Evolutionary conservation across 1,140 invertebrate genomes (phyloP), one percentile per base, ranked within the genome.

Genomic region (Tetragonula clypearis): DNA sequence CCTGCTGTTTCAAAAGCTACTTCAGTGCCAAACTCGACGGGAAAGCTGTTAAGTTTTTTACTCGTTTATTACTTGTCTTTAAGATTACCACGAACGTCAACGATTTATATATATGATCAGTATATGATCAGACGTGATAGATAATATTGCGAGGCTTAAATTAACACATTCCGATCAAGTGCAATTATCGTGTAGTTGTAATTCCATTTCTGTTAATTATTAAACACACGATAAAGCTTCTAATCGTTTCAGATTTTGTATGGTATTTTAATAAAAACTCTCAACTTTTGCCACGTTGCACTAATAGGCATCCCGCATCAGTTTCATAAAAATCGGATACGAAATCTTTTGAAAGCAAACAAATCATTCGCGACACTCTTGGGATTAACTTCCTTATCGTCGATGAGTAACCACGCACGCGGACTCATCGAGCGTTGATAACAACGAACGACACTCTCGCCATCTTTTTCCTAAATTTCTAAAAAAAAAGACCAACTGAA

Each of bases 251-350:
- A 19, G 58, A 88, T 86, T 88, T 90, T 88, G 41, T 84, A 88
- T 86, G 87, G 58, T 84, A 88, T 90, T 88, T 85, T 82, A 91
- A 91, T 90, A 90, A 90, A 89, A 69, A 55, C 15, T 79, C 5
- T 53, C 9, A 26, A 65, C 74, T 88, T 87, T 88, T 80, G 77
- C n/a, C 71, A 30, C 1, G 2, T 9, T 12, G 6, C n/a, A n/a
- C 26, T 4, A 68, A 21, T 35, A 35, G 9, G 21, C 26, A 3
- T 35, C 21, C 9, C 30, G 17, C 15, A n/a, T 68, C 26, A 17
- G 30, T 30, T 35, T 21, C 30, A 3, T 9, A 35, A 21, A 35
- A 14, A 0, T 26, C 1, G n/a, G 3, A 14, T 17, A 17, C 5
- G n/a, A 66, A 30, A 35, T 19, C 1, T 35, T 68, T 68, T 30